These are phyloP conservation scores for Leucoptera coffeella DNA, from an alignment of 2,888 invertebrate species.

Conservation along the genomic window DNA sequence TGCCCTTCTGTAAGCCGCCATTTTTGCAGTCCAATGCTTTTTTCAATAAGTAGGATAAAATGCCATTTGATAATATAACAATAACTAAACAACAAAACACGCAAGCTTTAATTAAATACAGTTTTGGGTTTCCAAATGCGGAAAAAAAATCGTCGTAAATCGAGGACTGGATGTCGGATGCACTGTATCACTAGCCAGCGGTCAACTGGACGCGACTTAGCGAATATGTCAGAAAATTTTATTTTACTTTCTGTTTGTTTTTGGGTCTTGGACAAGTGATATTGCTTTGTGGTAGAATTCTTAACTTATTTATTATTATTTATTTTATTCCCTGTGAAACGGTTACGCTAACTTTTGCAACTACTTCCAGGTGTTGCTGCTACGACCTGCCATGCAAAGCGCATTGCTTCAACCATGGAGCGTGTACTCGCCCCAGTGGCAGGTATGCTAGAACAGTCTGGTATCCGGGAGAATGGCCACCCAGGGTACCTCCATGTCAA, in stretches of 20 bases:
- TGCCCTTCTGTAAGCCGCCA: no score
- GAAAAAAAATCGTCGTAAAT: no score
- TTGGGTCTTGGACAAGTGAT: neutral
- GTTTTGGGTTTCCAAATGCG: no score
- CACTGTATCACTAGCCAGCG: no score
- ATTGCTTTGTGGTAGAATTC: neutral
- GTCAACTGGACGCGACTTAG: no score
- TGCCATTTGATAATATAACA: no score
- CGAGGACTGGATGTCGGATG: no score
- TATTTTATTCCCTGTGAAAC: neutral
- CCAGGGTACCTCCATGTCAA: conserved; percentile 31
- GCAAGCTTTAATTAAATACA: no score
- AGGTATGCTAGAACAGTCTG: conserved; percentile 34
- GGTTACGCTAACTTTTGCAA: neutral
- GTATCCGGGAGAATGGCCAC: conserved; percentile 39
- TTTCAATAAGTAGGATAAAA: no score
- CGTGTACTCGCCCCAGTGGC: conserved; percentile 34
- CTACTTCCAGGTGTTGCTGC: conserved; percentile 28
- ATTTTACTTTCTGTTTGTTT: neutral
- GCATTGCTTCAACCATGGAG: conserved; percentile 39
- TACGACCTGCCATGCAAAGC: conserved; percentile 45
- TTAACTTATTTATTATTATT: neutral
- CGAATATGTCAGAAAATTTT: neutral
- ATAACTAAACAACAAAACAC: no score
- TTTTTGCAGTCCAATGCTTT: no score